Evolutionary conservation across 2,113 vertebrate species (phyloP), one percentile per base, ranked within the genome.

Genomic region (Aix galericulata): DNA sequence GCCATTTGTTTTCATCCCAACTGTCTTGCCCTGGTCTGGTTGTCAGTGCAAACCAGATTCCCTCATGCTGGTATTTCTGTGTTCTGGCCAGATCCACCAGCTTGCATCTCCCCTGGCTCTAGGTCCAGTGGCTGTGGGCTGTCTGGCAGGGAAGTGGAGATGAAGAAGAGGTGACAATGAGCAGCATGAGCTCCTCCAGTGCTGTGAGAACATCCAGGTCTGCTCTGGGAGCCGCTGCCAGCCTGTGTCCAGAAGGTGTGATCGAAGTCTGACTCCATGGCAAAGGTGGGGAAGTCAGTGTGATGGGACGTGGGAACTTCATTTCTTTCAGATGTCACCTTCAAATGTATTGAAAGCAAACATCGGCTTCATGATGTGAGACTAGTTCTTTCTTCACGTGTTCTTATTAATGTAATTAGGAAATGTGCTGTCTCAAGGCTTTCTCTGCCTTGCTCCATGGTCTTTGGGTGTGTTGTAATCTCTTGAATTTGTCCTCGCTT

Each of bases 401-500:
- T 44, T 63, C 32, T 40, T 22, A 17, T 36, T 22, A 17, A 21
- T 44, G 62, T 8, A 26, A 53, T 58, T 38, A 80, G 36, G 12
- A 58, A 53, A 40, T 9, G n/a, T 69, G 44, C 74, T 60, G 63
- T 25, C 50, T 29, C 31, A 17, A 59, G 74, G 42, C 36, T 31
- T 53, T 34, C 44, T 68, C 18, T 25, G 55, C 10, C 73, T 56
- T 4, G 0, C 44, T 60, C 53, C 26, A 5, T 13, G 5, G 9
- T 11, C 3, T n/a, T 34, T 13, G 74, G 34, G 6, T 36, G 17
- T 2, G 1, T 48, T 55, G 23, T 7, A 25, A 55, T 13, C 52
- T 31, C 1, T 10, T 13, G 5, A 40, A 13, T 27, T 25, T 25
- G 46, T 48, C 53, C 55, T 81, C 2, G 0, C 6, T 0, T 1